These are phyloP conservation scores for Steinernema hermaphroditum DNA, from an alignment of 2,888 invertebrate species.

Conservation along the genomic window DNA sequence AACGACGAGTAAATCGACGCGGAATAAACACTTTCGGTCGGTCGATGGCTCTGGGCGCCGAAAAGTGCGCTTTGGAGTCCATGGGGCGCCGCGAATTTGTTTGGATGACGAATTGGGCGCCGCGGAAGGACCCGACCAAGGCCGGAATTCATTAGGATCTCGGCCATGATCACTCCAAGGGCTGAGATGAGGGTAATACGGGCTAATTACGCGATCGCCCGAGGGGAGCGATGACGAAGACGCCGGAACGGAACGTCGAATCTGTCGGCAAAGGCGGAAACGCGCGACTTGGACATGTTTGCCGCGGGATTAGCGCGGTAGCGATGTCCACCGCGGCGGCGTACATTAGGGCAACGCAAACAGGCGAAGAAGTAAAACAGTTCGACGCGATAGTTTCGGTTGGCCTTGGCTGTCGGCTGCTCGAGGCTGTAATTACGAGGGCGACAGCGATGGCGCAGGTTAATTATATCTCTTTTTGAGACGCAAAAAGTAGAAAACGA, in stretches of 20 bases:
- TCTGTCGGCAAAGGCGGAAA: background rate
- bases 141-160: conserved; percentile 12
- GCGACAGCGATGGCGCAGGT: background rate
- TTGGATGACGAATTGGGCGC: conserved; percentile 2
- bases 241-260: background rate
- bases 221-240: background rate
- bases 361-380: conserved; percentile 1
- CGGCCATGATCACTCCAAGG: background rate
- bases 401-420: conserved; percentile 3
- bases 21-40: conserved; percentile 19
- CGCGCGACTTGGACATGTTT: background rate
- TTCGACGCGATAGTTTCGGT: background rate
- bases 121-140: background rate
- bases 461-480: conserved; percentile 1
- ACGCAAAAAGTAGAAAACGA: too few species aligned
- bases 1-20: background rate
- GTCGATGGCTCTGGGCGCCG: background rate
- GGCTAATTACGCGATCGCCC: conserved; percentile 20
- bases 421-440: conserved; percentile 6
- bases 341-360: conserved; percentile 12
- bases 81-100: background rate
- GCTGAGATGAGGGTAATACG: background rate
- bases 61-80: background rate
- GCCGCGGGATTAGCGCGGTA: conserved; percentile 17
- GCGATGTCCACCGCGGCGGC: conserved; percentile 8